Percentiles rank a stretch among this genome's conserved stretches.
These are phyloP conservation scores for Apodemia hepburni DNA, from an alignment of 2,888 invertebrate genomes.

Conservation along the genomic window DNA sequence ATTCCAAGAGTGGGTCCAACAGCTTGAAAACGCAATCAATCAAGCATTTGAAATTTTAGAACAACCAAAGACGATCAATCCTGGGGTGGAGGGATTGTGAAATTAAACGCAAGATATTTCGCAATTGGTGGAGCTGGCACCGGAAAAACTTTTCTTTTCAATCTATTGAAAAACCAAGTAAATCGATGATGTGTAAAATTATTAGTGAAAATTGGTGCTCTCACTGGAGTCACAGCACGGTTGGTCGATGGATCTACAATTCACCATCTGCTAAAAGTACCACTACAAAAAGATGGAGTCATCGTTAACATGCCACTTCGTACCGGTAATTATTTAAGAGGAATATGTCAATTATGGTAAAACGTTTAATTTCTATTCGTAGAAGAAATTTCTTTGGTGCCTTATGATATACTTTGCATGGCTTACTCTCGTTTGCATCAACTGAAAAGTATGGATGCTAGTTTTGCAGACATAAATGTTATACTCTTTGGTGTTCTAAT, in stretches of 20 bases:
- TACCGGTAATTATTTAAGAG: conserved; percentile 34
- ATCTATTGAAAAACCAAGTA: conserved; percentile 31
- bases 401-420: conserved; percentile 38
- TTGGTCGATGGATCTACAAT: conserved; percentile 33
- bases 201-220: conserved; percentile 34
- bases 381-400: conserved; percentile 39
- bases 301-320: conserved; percentile 32
- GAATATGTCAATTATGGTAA: conserved; percentile 36
- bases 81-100: conserved; percentile 25
- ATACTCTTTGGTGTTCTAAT: conserved; percentile 31
- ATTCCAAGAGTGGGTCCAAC: conserved; percentile 33
- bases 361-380: conserved; percentile 35
- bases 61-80: conserved; percentile 29
- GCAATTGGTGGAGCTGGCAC: conserved; percentile 30
- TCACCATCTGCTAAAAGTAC: conserved; percentile 32
- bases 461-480: conserved; percentile 31
- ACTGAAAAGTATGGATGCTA: conserved; percentile 26
- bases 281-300: conserved; percentile 37
- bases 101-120: conserved; percentile 27
- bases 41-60: conserved; percentile 32
- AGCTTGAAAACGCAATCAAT: conserved; percentile 37
- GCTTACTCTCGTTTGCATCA: conserved; percentile 34
- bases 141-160: conserved; percentile 34
- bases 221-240: conserved; percentile 41
- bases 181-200: conserved; percentile 33